phyloP scores from a whole-genome alignment of 2,888 invertebrate genomes.

The Scaptomyza reducta region DNA sequence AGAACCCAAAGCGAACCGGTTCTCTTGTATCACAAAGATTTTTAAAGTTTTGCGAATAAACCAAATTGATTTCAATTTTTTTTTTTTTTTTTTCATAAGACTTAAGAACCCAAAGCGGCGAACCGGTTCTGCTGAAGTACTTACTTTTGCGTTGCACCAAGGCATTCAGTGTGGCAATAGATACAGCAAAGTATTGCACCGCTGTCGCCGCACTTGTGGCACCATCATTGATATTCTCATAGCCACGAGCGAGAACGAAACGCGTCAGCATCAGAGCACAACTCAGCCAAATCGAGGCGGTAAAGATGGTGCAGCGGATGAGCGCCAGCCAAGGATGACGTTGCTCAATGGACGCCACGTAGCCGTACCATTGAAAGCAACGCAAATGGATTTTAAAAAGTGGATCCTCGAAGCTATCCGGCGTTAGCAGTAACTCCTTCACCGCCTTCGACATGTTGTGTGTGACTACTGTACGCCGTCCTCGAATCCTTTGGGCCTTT shows the following conservation, averaged over 20 bases:
- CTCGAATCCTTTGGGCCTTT: slow-evolving; percentile 11
- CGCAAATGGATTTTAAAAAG: slow-evolving; percentile 65
- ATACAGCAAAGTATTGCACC: slow-evolving; percentile 66
- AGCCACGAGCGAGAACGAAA: slow-evolving; percentile 48
- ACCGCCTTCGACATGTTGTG: slow-evolving; percentile 58
- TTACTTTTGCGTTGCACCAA: slow-evolving; percentile 66
- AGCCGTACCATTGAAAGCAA: slow-evolving; percentile 66
- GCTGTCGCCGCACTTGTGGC: slow-evolving; percentile 72
- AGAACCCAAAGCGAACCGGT: too few relatives aligned
- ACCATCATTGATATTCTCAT: slow-evolving; percentile 53
- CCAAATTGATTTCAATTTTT: too few relatives aligned
- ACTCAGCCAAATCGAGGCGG: slow-evolving; percentile 64
- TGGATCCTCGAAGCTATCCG: slow-evolving; percentile 60
- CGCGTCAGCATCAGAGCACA: slow-evolving; percentile 55
- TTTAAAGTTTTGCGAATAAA: too few relatives aligned
- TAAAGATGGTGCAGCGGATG: slow-evolving; percentile 63
- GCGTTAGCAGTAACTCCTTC: slow-evolving; percentile 48
- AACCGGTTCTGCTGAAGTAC: slow-evolving; percentile 25
- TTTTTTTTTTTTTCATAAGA: too few relatives aligned
- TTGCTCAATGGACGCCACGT: slow-evolving; percentile 61
- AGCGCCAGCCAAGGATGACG: slow-evolving; percentile 48
- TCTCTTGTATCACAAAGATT: too few relatives aligned
- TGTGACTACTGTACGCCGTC: slow-evolving; percentile 24
- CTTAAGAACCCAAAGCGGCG: too few relatives aligned
- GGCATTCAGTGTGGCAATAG: slow-evolving; percentile 71